Evolutionary conservation across 1,140 invertebrate species (phyloP).

Genomic region (Uloborus diversus): DNA sequence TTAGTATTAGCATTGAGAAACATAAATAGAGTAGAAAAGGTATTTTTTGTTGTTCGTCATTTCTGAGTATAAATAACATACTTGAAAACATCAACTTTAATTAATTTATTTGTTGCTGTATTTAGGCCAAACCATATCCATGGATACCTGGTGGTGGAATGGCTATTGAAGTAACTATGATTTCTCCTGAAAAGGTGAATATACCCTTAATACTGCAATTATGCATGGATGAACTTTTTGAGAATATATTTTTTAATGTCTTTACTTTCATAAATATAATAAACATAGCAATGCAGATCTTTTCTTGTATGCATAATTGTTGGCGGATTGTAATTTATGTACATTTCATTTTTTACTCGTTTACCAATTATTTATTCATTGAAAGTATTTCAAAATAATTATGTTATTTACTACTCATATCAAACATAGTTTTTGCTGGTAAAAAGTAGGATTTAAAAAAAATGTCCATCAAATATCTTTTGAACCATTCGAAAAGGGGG

Average conservation of each 20-base stretch:
- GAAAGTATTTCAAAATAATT: too few relatives aligned
- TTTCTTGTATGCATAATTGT: background rate
- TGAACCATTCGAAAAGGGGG: too few relatives aligned
- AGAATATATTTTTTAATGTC: background rate
- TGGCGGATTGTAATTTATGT: background rate
- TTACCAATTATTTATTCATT: background rate
- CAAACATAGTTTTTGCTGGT: too few relatives aligned
- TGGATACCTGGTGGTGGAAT: slow-evolving; percentile 67
- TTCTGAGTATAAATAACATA: too few relatives aligned
- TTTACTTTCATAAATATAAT: background rate
- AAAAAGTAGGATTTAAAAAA: too few relatives aligned
- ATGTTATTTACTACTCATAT: too few relatives aligned
- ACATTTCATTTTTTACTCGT: background rate
- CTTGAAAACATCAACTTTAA: too few relatives aligned
- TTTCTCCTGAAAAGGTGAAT: slow-evolving; percentile 63
- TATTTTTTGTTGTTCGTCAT: slow-evolving; percentile 43
- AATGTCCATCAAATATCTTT: too few relatives aligned
- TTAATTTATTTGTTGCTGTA: too few relatives aligned
- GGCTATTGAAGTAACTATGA: slow-evolving; percentile 66
- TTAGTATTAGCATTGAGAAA: slow-evolving; percentile 66
- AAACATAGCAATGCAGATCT: background rate
- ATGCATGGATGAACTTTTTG: background rate
- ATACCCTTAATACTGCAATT: background rate
- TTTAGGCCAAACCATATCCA: slow-evolving; percentile 65
- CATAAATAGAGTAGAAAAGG: slow-evolving; percentile 65